Conservation (phyloP, 1,140 invertebrate species). For the Drosophila mayri region DNA sequence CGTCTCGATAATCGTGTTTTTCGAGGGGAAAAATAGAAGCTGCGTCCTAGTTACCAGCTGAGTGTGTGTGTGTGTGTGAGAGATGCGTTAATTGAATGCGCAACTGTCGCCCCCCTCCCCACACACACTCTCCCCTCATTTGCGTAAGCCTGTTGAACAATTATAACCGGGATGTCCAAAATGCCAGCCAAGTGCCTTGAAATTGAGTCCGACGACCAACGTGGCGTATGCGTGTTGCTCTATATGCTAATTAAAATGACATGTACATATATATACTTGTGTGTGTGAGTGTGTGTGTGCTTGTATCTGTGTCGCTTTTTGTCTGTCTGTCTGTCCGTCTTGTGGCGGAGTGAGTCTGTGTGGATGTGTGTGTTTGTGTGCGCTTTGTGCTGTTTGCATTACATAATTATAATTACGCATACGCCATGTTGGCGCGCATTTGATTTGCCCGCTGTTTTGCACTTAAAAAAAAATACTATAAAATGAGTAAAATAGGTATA, state of each 20-base stretch:
- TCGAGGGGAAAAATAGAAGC: slow-evolving; percentile 29
- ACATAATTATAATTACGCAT: slow-evolving; percentile 82
- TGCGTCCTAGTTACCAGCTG: slow-evolving; percentile 62
- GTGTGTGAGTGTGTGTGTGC: slow-evolving; percentile 5
- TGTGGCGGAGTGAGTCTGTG: neutral
- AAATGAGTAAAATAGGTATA: neutral
- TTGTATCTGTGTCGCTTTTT: slow-evolving; percentile 10
- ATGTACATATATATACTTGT: slow-evolving; percentile 19
- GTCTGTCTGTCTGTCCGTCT: slow-evolving; percentile 27
- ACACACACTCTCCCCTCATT: slow-evolving; percentile 32
- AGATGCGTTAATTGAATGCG: slow-evolving; percentile 77
- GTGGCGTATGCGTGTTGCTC: slow-evolving; percentile 77
- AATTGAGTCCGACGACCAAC: slow-evolving; percentile 74
- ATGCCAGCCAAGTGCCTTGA: slow-evolving; percentile 73
- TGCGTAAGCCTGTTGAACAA: slow-evolving; percentile 79
- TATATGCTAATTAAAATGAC: slow-evolving; percentile 80
- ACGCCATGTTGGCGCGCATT: slow-evolving; percentile 72
- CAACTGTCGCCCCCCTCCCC: slow-evolving; percentile 60
- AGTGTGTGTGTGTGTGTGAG: slow-evolving; percentile 27
- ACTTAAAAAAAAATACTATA: neutral
- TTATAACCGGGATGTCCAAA: slow-evolving; percentile 79
- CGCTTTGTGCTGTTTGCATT: slow-evolving; percentile 71
- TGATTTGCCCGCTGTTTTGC: slow-evolving; percentile 43
- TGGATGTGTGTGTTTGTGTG: slow-evolving; percentile 34
- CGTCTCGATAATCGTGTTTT: slow-evolving; percentile 68